phyloP scores from a whole-genome alignment of 1,140 invertebrate genomes.

The Drosophila carrolli region DNA sequence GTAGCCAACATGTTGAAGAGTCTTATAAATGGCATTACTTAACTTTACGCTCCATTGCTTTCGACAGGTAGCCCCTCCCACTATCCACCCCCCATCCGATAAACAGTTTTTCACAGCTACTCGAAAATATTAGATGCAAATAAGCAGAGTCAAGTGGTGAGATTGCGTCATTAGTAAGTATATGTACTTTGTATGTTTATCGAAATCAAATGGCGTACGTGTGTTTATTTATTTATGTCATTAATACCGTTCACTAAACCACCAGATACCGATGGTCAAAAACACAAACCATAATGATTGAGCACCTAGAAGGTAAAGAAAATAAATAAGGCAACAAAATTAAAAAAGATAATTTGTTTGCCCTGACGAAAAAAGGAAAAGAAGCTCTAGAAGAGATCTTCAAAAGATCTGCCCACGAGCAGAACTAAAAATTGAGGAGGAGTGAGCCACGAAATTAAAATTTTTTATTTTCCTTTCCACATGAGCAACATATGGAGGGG shows the following conservation, averaged over 20 bases:
- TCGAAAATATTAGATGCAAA: constrained; percentile 54
- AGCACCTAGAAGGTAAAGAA: constrained; percentile 29
- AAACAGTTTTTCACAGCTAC: constrained; percentile 36
- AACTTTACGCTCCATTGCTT: constrained; percentile 42
- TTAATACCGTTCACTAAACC: constrained; percentile 32
- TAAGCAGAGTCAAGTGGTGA: constrained; percentile 29
- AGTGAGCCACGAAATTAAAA: constrained; percentile 9
- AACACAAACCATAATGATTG: constrained; percentile 28
- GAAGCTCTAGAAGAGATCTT: constrained; percentile 27
- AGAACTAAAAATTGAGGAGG: constrained; percentile 10
- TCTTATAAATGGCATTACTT: constrained; percentile 45
- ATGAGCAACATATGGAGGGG: constrained; percentile 52
- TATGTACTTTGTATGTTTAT: constrained; percentile 22
- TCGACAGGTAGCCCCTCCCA: constrained; percentile 4
- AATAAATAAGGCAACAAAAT: constrained; percentile 26
- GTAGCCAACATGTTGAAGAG: constrained; percentile 27
- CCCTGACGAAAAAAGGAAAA: constrained; percentile 8
- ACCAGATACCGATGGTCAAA: constrained; percentile 8
- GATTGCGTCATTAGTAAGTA: constrained; percentile 36
- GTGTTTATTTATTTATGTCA: constrained; percentile 43
- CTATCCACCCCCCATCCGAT: background rate
- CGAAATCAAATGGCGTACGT: constrained; percentile 26
- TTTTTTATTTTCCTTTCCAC: constrained; percentile 41
- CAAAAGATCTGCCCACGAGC: constrained; percentile 44
- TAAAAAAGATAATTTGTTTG: constrained; percentile 28